These are phyloP conservation scores for Vireo altiloquus DNA, from an alignment of 2,113 vertebrate genomes.

Conservation along the genomic window DNA sequence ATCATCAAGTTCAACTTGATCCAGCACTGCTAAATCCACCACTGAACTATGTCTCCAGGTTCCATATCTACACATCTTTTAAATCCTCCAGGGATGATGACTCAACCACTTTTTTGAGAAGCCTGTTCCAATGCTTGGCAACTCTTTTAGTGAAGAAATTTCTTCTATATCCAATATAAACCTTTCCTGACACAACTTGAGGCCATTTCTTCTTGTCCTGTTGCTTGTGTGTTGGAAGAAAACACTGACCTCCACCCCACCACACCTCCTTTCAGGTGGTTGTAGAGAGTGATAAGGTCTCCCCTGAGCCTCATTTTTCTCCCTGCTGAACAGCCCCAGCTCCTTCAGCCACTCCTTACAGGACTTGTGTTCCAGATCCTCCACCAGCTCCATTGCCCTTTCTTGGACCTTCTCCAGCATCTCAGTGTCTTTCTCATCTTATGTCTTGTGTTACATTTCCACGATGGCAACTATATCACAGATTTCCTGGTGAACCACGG, in stretches of 20 bases:
- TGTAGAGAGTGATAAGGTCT: background rate
- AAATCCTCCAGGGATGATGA: background rate
- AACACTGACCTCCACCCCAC: too few relatives aligned
- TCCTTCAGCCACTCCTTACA: background rate
- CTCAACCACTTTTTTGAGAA: background rate
- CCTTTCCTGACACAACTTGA: background rate
- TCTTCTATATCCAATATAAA: background rate
- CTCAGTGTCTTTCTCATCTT: accelerated
- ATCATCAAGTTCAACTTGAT: background rate
- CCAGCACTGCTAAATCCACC: background rate
- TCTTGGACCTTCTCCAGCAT: background rate
- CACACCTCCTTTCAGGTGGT: background rate
- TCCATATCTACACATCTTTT: background rate
- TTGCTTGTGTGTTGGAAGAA: background rate
- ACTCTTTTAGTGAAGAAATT: background rate
- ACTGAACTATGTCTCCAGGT: background rate
- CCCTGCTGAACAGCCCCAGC: background rate
- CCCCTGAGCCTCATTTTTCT: background rate
- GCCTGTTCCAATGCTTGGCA: background rate
- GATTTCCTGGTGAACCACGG: background rate
- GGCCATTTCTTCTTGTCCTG: background rate
- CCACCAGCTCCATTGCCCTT: background rate
- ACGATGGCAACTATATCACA: background rate
- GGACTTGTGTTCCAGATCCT: background rate
- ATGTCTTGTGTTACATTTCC: background rate